Base-by-base conservation (phyloP, 2,113 vertebrate species). In the Ceyx cyanopectus region DNA sequence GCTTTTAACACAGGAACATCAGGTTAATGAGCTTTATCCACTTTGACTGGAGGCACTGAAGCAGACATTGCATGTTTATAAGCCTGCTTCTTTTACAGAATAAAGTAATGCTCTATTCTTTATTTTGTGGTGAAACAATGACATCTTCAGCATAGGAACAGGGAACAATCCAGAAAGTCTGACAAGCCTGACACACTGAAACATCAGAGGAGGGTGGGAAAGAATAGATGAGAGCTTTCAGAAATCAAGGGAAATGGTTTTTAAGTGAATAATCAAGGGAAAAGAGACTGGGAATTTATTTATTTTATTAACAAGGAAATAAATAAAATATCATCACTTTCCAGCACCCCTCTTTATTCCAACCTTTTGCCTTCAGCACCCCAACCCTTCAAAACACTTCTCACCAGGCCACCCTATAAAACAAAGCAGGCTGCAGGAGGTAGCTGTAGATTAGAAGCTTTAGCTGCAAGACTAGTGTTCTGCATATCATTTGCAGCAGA, bases 11-110 rank as follows among this genome's bases (percentile, higher is more conserved):
- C 21, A 77, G 61, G 76, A 90, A 81, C 80, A 91, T 82, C 80
- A 78, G 62, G 80, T 88, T 88, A 91, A 88, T 60, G 61, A 78
- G 45, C 54, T 91, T 81, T 75, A 88, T 57, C 40, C 81, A 69
- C 54, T 67, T 72, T 58, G 32, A 67, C 65, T 92, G 40, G 54
- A 88, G 45, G 76, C 87, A 85, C 14, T 30, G 27, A 81, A 51
- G 46, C 51, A 81, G 57, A 46, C 29, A 17, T 26, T 73, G 53
- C 60, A 34, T 11, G 14, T n/a, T 9, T 32, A 13, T 17, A 68
- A 51, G 20, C 40, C 30, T 65, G 21, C n/a, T 85, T 45, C 41
- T 79, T 75, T 61, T 79, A 50, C 69, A 78, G 62, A 69, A 68
- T 20, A 60, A 65, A 65, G 34, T 50, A 61, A 74, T 54, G 24